Evolutionary conservation across 1,140 invertebrate genomes (phyloP), one percentile per base, ranked within the genome.

Genomic region (Glomeris maerens): DNA sequence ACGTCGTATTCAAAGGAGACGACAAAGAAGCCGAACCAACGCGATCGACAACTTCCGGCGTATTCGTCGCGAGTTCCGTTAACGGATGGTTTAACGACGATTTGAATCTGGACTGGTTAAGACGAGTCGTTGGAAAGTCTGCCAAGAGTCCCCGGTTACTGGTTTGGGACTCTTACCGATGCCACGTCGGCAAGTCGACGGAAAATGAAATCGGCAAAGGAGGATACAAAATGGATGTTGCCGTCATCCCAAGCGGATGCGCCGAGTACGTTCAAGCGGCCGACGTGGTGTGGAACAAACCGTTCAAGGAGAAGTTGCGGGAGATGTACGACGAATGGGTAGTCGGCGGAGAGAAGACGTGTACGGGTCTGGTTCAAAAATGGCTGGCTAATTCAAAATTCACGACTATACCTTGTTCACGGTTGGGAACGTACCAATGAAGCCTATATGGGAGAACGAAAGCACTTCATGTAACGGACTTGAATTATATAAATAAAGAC

Each of bases 1-100:
- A 57, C 50, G 48, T 66, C 4, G 59, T 66, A 20, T 65, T 66
- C 26, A 63, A 61, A 44, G 28, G 56, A n/a, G 17, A 14, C 25
- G 40, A 49, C 22, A n/a, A 45, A 29, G 50, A 44, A 22, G 50
- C 46, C 31, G 20, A 40, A 56, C 27, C 55, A 50, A 36, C 49
- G 49, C 44, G 27, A 51, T 17, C 42, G 55, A 27, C 52, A 50
- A 23, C 51, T 41, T 5, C 41, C 28, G 60, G 60, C 7, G 49
- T 55, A 3, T 29, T 55, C 42, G 45, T 59, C 10, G 38, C 46
- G 10, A 39, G 49, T 5, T 54, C 54, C 44, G 22, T 39, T 7
- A 61, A 61, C 21, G 56, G 56, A 27, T 62, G 57, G 59, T 55
- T 62, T 49, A 49, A 55, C 27, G 53, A 61, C 40, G 31, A 42